Evolutionary conservation across 2,888 invertebrate genomes (phyloP).

Genomic region (Steinernema carpocapsae): DNA sequence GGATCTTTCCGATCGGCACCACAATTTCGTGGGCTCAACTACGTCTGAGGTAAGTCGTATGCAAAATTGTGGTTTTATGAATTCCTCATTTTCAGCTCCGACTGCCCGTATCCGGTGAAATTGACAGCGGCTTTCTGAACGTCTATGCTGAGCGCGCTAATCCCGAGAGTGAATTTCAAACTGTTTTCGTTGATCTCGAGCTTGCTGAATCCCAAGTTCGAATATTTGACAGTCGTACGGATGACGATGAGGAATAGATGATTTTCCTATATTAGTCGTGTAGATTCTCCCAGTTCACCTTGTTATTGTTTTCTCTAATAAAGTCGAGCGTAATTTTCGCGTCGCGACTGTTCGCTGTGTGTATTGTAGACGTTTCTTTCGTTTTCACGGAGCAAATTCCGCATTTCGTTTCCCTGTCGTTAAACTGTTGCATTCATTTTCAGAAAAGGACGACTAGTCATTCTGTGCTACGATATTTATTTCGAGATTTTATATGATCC

Average conservation of each 20-base stretch:
- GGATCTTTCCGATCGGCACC: conserved; percentile 58
- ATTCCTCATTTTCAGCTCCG: conserved; percentile 52
- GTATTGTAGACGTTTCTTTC: too few relatives aligned
- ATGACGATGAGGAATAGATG: conserved; percentile 7
- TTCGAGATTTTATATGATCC: too few relatives aligned
- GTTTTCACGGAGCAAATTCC: too few relatives aligned
- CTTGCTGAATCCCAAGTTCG: conserved; percentile 32
- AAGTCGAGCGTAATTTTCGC: conserved; percentile 13
- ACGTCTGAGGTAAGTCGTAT: conserved; percentile 55
- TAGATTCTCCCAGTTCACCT: neutral
- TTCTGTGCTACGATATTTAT: too few relatives aligned
- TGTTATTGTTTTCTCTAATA: conserved; percentile 30
- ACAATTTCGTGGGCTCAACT: conserved; percentile 61
- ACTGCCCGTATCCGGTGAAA: conserved; percentile 58
- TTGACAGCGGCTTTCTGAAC: conserved; percentile 61
- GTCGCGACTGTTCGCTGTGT: neutral
- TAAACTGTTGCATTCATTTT: too few relatives aligned
- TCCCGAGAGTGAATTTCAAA: conserved; percentile 47
- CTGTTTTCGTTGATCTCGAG: conserved; percentile 39
- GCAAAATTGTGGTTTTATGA: conserved; percentile 6
- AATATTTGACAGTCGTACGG: conserved; percentile 16
- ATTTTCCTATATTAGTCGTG: neutral
- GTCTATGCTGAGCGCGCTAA: conserved; percentile 49
- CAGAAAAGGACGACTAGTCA: too few relatives aligned
- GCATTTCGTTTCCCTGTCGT: too few relatives aligned